These are phyloP conservation scores for Ischnura elegans DNA, from an alignment of 2,888 invertebrate species.

Conservation along the genomic window DNA sequence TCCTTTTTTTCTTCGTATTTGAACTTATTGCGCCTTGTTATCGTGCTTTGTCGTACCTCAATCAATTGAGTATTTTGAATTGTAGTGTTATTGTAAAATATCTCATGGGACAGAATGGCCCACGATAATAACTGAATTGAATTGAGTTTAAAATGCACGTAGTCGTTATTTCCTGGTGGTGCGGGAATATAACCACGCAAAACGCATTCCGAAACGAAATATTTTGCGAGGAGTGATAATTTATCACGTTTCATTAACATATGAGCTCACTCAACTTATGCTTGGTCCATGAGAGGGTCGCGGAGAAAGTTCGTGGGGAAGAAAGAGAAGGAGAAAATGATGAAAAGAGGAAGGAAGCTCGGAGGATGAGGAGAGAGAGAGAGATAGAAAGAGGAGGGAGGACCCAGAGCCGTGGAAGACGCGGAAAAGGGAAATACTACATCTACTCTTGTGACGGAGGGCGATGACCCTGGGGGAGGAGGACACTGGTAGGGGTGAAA, in stretches of 20 bases:
- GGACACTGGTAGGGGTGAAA: slow-evolving; percentile 29
- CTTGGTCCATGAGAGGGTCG: background rate
- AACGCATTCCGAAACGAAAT: background rate
- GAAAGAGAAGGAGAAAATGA: background rate
- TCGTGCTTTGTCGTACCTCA: too few species aligned
- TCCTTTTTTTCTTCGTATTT: too few species aligned
- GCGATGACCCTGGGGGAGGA: background rate
- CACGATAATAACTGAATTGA: too few species aligned
- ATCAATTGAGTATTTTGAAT: too few species aligned
- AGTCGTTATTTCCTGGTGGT: too few species aligned
- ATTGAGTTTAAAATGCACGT: too few species aligned
- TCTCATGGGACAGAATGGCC: too few species aligned
- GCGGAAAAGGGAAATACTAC: background rate
- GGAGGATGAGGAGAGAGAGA: too few species aligned
- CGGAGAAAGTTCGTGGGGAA: background rate
- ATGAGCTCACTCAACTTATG: background rate
- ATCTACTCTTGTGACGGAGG: background rate
- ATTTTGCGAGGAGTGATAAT: background rate
- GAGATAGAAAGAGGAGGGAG: background rate
- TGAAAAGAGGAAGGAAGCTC: too few species aligned
- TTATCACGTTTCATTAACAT: background rate
- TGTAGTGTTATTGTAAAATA: too few species aligned
- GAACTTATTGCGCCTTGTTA: too few species aligned
- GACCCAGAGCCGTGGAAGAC: too few species aligned
- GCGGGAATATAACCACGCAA: background rate